phyloP scores from a whole-genome alignment of 2,113 vertebrate genomes.

The Calyptomena viridis region DNA sequence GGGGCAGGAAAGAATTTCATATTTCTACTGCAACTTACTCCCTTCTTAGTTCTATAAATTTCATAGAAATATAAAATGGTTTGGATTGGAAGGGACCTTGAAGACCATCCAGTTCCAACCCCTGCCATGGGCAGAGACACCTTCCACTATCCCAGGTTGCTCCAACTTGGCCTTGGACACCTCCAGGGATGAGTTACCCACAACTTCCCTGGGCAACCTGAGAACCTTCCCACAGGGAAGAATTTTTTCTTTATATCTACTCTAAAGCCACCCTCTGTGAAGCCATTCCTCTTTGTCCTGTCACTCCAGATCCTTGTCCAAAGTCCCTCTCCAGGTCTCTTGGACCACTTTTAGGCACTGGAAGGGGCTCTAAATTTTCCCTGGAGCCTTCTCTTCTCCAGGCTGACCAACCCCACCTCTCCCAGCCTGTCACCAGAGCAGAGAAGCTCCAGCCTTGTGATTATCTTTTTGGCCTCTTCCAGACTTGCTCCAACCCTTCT shows the following conservation, averaged over 20 bases:
- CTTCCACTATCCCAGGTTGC: not conserved
- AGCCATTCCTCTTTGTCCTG: not conserved
- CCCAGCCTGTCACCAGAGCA: not conserved
- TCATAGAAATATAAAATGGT: too few relatives aligned
- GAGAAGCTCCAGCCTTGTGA: not conserved
- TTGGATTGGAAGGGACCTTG: not conserved
- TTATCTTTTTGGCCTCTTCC: fast-evolving
- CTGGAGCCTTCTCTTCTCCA: fast-evolving
- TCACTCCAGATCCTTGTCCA: fast-evolving
- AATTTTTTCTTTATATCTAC: not conserved
- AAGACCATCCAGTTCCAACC: not conserved
- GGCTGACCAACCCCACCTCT: not conserved
- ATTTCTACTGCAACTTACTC: not conserved
- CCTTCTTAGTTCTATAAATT: not conserved
- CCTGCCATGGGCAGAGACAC: not conserved
- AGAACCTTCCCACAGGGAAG: fast-evolving
- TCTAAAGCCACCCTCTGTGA: fast-evolving
- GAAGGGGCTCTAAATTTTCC: not conserved
- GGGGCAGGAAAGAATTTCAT: fast-evolving
- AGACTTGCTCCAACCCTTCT: not conserved
- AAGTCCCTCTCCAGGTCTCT: not conserved
- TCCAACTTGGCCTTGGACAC: not conserved
- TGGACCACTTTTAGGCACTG: not conserved
- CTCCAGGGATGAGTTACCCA: not conserved
- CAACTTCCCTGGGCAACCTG: fast-evolving